These are phyloP conservation scores for Pseudopipra pipra DNA, from an alignment of 2,113 vertebrate genomes.

Conservation along the genomic window DNA sequence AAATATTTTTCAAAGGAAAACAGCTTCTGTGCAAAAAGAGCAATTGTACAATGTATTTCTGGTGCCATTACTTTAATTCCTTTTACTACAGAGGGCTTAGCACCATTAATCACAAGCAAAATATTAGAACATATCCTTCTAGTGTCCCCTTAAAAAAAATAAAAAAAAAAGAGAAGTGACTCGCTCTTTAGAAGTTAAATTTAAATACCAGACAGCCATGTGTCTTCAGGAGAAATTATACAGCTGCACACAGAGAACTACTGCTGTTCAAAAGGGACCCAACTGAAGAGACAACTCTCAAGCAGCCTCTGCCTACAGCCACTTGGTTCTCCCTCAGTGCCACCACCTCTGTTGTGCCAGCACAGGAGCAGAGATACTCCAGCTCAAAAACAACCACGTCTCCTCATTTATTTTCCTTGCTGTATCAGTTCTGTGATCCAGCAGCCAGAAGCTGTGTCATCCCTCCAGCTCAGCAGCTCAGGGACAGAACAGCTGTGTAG, in stretches of 20 bases:
- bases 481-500: background rate
- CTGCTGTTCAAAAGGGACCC: background rate
- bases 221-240: background rate
- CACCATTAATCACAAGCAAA: background rate
- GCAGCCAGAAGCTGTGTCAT: background rate
- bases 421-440: background rate
- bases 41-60: background rate
- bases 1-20: conserved; percentile 1
- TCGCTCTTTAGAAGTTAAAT: background rate
- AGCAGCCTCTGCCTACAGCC: background rate
- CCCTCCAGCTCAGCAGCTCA: background rate
- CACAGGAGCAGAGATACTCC: background rate
- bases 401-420: background rate
- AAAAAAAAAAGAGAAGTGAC: background rate
- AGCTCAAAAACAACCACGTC: fast-evolving
- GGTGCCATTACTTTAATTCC: background rate
- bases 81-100: background rate
- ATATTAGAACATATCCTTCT: background rate
- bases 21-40: background rate
- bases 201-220: background rate
- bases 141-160: background rate
- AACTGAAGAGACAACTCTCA: background rate
- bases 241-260: background rate
- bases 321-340: background rate
- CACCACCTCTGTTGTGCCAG: background rate